Percentiles rank a stretch among this genome's conserved stretches.
Evolutionary conservation across 1,140 invertebrate species (phyloP).

Genomic region (Octopus sinensis): DNA sequence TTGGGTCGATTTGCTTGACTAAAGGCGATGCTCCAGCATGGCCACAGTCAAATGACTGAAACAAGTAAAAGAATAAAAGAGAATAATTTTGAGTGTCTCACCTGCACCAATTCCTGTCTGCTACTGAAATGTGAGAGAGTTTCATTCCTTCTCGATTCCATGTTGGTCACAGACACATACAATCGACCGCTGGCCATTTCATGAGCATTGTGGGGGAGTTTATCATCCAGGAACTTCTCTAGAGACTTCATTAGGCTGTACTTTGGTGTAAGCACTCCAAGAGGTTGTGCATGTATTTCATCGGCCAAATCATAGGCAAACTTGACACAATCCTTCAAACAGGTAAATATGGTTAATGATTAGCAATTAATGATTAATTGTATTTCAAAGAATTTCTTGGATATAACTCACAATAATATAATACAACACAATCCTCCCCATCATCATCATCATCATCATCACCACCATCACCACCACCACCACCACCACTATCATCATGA

Average conservation of each 20-base stretch:
- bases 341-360: too few species aligned
- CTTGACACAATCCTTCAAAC: conserved; percentile 34
- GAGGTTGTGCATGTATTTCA: conserved; percentile 34
- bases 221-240: conserved; percentile 32
- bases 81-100: conserved; percentile 17
- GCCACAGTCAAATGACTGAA: too few species aligned
- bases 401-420: too few species aligned
- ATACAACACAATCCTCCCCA: too few species aligned
- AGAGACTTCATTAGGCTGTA: conserved; percentile 39
- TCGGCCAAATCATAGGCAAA: conserved; percentile 37
- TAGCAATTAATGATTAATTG: too few species aligned
- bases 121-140: conserved; percentile 38
- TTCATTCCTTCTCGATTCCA: conserved; percentile 39
- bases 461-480: too few species aligned
- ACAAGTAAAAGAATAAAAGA: too few species aligned
- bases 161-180: conserved; percentile 48
- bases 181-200: conserved; percentile 34
- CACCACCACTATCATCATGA: too few species aligned
- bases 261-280: conserved; percentile 44
- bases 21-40: too few species aligned
- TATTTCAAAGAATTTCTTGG: too few species aligned
- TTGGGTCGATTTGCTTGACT: too few species aligned
- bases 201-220: conserved; percentile 42
- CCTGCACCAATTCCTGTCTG: conserved; percentile 45
- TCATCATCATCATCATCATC: too few species aligned